Evolutionary conservation across 1,140 invertebrate species (phyloP).

Genomic region (Chironomus striatipennis): DNA sequence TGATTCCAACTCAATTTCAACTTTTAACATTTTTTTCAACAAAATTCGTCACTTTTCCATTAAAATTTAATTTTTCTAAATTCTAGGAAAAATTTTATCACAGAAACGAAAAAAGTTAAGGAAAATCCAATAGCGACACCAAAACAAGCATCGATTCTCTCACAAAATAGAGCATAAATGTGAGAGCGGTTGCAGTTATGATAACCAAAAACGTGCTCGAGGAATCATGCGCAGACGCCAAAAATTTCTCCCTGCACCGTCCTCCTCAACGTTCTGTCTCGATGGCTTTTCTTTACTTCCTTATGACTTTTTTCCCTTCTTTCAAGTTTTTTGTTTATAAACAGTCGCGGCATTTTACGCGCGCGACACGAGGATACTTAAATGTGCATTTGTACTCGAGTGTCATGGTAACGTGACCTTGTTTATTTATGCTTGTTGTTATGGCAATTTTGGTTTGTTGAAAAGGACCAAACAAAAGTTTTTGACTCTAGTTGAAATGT

Average conservation of each 20-base stretch:
- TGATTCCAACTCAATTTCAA: neutral
- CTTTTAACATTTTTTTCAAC: neutral
- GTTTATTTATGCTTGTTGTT: neutral
- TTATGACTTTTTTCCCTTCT: neutral
- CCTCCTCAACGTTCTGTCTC: neutral
- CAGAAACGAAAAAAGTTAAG: neutral
- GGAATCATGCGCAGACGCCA: neutral
- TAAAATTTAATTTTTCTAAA: neutral
- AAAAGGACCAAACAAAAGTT: neutral
- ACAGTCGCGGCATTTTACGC: constrained; percentile 10
- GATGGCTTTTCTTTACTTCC: neutral
- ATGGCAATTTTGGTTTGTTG: neutral
- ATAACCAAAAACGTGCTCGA: constrained; percentile 16
- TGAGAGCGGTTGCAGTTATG: neutral
- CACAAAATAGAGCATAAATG: neutral
- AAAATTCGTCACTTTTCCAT: neutral
- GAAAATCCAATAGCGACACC: constrained; percentile 6
- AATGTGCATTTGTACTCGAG: no score
- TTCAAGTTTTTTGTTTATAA: constrained; percentile 8
- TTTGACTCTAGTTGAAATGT: neutral
- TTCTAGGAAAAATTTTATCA: constrained; percentile 15
- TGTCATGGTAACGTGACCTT: neutral
- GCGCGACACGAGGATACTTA: neutral
- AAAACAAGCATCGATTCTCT: neutral
- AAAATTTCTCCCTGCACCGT: neutral